Evolutionary conservation across 2,797 vertebrate genomes (phyloP).

Genomic region (Euphonia xanthogaster): DNA sequence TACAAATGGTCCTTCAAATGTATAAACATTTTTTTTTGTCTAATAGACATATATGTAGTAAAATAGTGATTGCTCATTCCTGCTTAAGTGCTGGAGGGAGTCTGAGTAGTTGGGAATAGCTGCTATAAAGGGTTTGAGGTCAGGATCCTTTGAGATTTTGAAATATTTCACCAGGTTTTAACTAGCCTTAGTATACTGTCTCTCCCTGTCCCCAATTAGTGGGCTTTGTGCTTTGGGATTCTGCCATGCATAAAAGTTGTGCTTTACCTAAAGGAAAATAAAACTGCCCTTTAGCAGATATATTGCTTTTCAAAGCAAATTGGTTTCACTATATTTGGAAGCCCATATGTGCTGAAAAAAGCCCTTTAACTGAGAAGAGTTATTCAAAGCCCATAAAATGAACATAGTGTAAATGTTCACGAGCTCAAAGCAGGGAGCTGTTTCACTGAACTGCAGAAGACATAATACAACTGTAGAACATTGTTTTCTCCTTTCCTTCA

Average conservation of each 20-base stretch:
- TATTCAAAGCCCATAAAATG: background rate
- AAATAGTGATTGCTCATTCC: background rate
- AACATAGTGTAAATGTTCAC: background rate
- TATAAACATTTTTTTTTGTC: background rate
- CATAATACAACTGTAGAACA: background rate
- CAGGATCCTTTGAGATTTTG: background rate
- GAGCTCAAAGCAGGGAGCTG: background rate
- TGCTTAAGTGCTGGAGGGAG: background rate
- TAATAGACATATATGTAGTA: background rate
- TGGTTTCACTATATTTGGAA: slow-evolving; percentile 44
- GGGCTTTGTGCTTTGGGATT: slow-evolving; percentile 56
- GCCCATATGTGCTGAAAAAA: slow-evolving; percentile 29
- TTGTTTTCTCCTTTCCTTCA: slow-evolving; percentile 50
- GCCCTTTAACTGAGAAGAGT: slow-evolving; percentile 3
- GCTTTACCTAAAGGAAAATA: slow-evolving; percentile 68
- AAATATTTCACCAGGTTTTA: background rate
- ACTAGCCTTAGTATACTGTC: background rate
- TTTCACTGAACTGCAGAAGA: background rate
- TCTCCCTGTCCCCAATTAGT: background rate
- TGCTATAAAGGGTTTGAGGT: background rate
- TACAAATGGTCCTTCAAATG: background rate
- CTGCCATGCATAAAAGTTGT: slow-evolving; percentile 53
- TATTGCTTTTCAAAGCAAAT: slow-evolving; percentile 65
- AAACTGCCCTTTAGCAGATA: slow-evolving; percentile 67
- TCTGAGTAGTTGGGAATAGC: background rate